These are phyloP conservation scores for Phrynocephalus guinanensis DNA, from an alignment of 2,797 vertebrate species.

Conservation along the genomic window DNA sequence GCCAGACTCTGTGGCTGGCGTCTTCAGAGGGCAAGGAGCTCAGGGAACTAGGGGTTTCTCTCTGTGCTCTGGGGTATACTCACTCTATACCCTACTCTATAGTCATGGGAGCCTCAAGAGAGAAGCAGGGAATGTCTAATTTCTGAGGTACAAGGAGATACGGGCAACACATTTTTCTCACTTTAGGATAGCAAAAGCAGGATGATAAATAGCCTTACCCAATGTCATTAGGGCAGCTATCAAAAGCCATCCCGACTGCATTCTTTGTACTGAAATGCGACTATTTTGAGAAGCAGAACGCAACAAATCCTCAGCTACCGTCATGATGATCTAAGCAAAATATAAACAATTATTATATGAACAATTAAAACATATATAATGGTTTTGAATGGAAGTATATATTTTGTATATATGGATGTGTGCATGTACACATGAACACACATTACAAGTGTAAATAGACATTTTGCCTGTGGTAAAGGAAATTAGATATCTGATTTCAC, in stretches of 20 bases:
- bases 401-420: neutral
- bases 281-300: conserved; percentile 92
- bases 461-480: neutral
- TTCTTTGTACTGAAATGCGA: conserved; percentile 87
- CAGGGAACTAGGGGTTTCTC: too few species aligned
- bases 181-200: conserved; percentile 4
- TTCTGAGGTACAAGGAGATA: neutral
- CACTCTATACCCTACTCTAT: too few species aligned
- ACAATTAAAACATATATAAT: conserved; percentile 25
- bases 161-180: conserved; percentile 11
- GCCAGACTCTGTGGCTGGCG: too few species aligned
- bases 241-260: conserved; percentile 91
- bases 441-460: neutral
- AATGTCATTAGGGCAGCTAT: conserved; percentile 88
- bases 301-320: conserved; percentile 88
- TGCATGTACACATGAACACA: neutral
- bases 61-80: too few species aligned
- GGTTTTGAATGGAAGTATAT: neutral
- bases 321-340: conserved; percentile 84
- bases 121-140: too few species aligned
- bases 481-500: neutral
- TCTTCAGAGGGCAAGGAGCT: too few species aligned
- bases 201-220: conserved; percentile 77
- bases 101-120: too few species aligned
- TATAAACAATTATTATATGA: conserved; percentile 46